Percentiles rank a stretch among this genome's conserved stretches.
Conservation (phyloP, 1,140 invertebrate species). For the Scaptomyza hsui region DNA sequence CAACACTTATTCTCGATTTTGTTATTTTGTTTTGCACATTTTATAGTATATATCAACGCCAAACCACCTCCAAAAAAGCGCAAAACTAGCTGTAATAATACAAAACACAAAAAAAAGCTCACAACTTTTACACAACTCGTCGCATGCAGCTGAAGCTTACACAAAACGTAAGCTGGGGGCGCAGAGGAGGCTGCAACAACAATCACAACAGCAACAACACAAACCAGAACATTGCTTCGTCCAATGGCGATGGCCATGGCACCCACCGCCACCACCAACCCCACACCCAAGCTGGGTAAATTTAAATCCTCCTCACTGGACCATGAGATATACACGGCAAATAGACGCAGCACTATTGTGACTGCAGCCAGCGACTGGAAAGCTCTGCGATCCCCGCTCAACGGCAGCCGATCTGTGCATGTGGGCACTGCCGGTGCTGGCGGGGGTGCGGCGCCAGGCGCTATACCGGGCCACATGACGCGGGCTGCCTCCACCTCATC, state of each 20-base stretch:
- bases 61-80: constrained; percentile 70
- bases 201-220: constrained; percentile 36
- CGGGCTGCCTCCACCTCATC: constrained; percentile 77
- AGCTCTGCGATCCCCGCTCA: constrained; percentile 45
- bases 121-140: constrained; percentile 66
- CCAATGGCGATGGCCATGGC: constrained; percentile 57
- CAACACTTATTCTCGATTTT: constrained; percentile 57
- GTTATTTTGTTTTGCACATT: constrained; percentile 73
- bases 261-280: constrained; percentile 31
- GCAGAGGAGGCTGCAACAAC: constrained; percentile 9
- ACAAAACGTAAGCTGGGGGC: constrained; percentile 6
- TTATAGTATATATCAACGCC: constrained; percentile 47
- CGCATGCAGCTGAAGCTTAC: constrained; percentile 48
- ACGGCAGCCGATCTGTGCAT: constrained; percentile 49
- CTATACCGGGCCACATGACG: constrained; percentile 48
- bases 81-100: constrained; percentile 54
- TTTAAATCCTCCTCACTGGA: constrained; percentile 77
- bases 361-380: constrained; percentile 71
- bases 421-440: constrained; percentile 23
- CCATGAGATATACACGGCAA: constrained; percentile 74
- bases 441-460: not conserved
- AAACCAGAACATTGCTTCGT: constrained; percentile 32
- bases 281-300: constrained; percentile 62
- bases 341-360: constrained; percentile 68
- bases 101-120: constrained; percentile 25